These are phyloP conservation scores for Fratercula arctica DNA, from an alignment of 2,797 vertebrate species.

Conservation along the genomic window DNA sequence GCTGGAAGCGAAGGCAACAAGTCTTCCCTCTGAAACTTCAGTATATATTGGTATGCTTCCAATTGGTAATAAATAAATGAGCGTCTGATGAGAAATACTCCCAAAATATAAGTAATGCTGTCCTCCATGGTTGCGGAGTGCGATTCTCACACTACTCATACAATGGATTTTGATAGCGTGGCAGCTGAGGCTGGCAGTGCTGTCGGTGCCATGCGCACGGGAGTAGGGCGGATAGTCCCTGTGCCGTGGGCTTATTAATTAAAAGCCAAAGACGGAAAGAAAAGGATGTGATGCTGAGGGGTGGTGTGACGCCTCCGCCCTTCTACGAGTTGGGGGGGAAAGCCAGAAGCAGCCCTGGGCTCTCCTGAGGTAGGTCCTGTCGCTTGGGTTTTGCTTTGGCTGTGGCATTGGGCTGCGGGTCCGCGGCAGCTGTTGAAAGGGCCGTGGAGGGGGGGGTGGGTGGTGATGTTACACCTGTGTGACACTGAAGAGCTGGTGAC, in stretches of 20 bases:
- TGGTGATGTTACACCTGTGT: not conserved
- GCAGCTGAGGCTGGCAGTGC: not conserved
- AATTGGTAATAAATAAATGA: not conserved
- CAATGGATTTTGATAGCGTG: fast-evolving
- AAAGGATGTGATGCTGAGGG: fast-evolving
- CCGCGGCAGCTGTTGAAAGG: not conserved
- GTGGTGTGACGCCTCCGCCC: not conserved
- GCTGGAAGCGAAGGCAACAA: not conserved
- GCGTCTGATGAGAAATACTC: not conserved
- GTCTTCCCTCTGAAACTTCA: not conserved
- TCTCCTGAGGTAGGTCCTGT: not conserved
- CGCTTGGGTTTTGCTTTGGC: not conserved
- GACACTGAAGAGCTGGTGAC: not conserved
- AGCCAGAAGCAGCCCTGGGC: not conserved
- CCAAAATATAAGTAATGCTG: not conserved
- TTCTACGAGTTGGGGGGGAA: fast-evolving
- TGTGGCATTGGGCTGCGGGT: not conserved
- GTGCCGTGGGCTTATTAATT: not conserved
- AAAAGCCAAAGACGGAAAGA: not conserved
- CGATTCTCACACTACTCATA: fast-evolving
- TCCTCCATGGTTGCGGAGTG: fast-evolving
- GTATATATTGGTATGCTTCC: fast-evolving
- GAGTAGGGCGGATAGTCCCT: fast-evolving
- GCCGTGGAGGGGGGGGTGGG: not conserved
- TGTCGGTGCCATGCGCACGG: fast-evolving